Evolutionary conservation across 1,140 invertebrate species (phyloP), one percentile per base, ranked within the genome.

Genomic region (Magallana ariakensis): DNA sequence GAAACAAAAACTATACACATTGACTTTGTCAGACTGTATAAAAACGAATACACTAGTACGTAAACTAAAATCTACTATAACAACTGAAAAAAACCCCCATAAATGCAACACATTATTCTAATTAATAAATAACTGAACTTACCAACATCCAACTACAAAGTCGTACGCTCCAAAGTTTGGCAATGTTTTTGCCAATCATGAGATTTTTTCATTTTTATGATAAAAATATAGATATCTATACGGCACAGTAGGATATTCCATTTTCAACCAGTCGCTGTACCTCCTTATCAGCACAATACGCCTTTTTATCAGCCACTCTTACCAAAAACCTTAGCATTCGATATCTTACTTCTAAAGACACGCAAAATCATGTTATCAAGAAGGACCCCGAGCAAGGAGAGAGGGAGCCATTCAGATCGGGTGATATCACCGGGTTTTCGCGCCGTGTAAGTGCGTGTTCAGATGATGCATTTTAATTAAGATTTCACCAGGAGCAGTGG

Each of bases 151-250:
- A 10, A 60, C 58, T 16, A 11, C 58, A 70, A 70, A 22, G 22
- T 46, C 5, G 22, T 11, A 16, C 5, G 33, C 11, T 26, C 33
- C 66, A 19, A 11, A 26, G 22, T 75, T 75, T 75, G 22, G 22
- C 1, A 75, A 75, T 75, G 66, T 26, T 75, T 75, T 75, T 46
- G 33, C 33, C 22, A 75, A 26, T 26, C 66, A 75, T 75, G 66
- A 26, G 26, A 75, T 33, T 75, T 75, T 75, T 75, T 75, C 22
- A 22, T 26, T 26, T 19, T 33, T 46, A 46, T 46, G 33, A 46
- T 46, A 46, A 75, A 75, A 75, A 75, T 75, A 75, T 75, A 75
- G 66, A 75, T 75, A 75, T 75, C 66, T 13, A 26, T 4, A 75
- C 33, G 33, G 33, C 66, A 11, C 66, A 13, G 66, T 75, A 11